Evolutionary conservation across 2,797 vertebrate genomes (phyloP).

Genomic region (Lycodopsis pacificus): DNA sequence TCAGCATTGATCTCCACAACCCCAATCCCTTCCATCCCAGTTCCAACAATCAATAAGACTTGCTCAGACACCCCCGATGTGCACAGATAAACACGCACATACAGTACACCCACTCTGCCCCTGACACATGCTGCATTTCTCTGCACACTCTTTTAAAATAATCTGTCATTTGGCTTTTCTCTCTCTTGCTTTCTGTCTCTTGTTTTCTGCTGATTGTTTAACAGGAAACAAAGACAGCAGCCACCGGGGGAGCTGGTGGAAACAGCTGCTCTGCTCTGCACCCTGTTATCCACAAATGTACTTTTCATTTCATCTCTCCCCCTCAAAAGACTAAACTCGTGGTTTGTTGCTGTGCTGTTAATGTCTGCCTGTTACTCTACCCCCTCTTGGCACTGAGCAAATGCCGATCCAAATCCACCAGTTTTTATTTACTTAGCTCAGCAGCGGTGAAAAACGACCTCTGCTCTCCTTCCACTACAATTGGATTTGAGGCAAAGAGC

Average conservation of each 20-base stretch:
- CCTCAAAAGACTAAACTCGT: slow-evolving; percentile 33
- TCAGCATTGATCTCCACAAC: slow-evolving; percentile 69
- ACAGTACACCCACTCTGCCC: slow-evolving; percentile 31
- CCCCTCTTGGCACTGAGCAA: slow-evolving; percentile 30
- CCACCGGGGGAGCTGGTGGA: slow-evolving; percentile 36
- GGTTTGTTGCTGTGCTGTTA: slow-evolving; percentile 34
- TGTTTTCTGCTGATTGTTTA: slow-evolving; percentile 50
- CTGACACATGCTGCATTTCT: slow-evolving; percentile 36
- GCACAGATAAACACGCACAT: slow-evolving; percentile 33
- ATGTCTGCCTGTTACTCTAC: slow-evolving; percentile 29
- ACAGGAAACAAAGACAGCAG: slow-evolving; percentile 58
- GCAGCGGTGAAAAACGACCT: slow-evolving; percentile 41
- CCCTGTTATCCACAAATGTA: slow-evolving; percentile 53
- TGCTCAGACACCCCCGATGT: slow-evolving; percentile 30
- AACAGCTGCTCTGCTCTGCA: slow-evolving; percentile 46
- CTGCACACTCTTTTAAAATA: slow-evolving; percentile 35
- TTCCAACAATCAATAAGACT: slow-evolving; percentile 39
- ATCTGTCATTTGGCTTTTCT: slow-evolving; percentile 47
- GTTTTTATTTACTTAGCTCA: slow-evolving; percentile 54
- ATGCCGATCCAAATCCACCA: slow-evolving; percentile 34
- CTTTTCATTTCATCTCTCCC: slow-evolving; percentile 45
- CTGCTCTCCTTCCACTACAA: slow-evolving; percentile 24
- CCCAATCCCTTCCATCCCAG: slow-evolving; percentile 36
- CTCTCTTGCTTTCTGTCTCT: slow-evolving; percentile 15
- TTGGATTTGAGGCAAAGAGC: slow-evolving; percentile 41